Evolutionary conservation across 1,140 invertebrate species (phyloP).

Genomic region (Anthonomus grandis): DNA sequence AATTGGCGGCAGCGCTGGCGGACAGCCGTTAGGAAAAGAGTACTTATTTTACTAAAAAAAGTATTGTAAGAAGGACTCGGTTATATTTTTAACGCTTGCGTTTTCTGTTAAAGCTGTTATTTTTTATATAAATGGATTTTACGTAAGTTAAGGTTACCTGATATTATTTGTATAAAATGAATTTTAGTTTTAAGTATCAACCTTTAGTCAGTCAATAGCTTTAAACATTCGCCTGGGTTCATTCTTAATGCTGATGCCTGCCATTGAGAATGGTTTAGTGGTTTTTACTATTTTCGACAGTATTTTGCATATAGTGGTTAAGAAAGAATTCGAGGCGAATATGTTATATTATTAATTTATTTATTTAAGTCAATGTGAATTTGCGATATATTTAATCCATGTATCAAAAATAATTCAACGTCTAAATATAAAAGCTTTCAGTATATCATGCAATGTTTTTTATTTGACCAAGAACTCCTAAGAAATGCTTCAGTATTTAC

Average conservation of each 20-base stretch:
- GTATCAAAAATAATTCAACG: slow-evolving; percentile 34
- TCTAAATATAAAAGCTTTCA: slow-evolving; percentile 40
- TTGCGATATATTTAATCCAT: slow-evolving; percentile 39
- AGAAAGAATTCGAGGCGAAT: slow-evolving; percentile 10
- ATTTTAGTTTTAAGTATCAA: slow-evolving; percentile 27
- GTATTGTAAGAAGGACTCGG: slow-evolving; percentile 27
- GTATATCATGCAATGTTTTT: slow-evolving; percentile 27
- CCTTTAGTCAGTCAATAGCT: slow-evolving; percentile 35
- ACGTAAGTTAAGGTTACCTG: slow-evolving; percentile 40
- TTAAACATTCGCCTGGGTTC: slow-evolving; percentile 15
- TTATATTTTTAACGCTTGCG: slow-evolving; percentile 34
- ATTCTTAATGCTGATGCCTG: too few relatives aligned
- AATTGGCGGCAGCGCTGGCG: slow-evolving; percentile 1
- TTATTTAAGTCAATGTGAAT: slow-evolving; percentile 29
- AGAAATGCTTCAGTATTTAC: too few relatives aligned
- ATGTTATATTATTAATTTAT: slow-evolving; percentile 26
- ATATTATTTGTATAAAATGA: slow-evolving; percentile 42
- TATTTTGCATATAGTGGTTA: too few relatives aligned
- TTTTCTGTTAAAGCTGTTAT: slow-evolving; percentile 41
- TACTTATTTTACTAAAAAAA: slow-evolving; percentile 35
- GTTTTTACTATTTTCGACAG: slow-evolving; percentile 32
- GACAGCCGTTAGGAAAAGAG: slow-evolving; percentile 12
- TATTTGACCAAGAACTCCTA: too few relatives aligned
- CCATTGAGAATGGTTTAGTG: slow-evolving; percentile 34
- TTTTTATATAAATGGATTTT: slow-evolving; percentile 40